These are phyloP conservation scores for Zaprionus inermis DNA, from an alignment of 1,140 invertebrate species.

Conservation along the genomic window DNA sequence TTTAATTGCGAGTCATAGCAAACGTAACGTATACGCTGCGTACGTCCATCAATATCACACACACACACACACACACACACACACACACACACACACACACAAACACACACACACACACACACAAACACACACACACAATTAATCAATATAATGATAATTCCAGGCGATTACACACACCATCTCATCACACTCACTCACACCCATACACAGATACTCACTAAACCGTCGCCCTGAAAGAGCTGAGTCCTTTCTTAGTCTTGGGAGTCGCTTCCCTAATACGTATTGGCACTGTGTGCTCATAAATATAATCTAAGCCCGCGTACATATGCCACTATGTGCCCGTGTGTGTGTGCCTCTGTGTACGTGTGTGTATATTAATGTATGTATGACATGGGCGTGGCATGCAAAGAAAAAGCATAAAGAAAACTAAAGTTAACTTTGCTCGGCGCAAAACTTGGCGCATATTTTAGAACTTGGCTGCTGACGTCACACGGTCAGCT, in stretches of 20 bases:
- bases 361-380: slow-evolving; percentile 4
- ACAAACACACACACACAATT: slow-evolving; percentile 51
- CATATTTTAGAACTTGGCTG: slow-evolving; percentile 69
- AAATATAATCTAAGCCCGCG: slow-evolving; percentile 36
- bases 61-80: slow-evolving; percentile 11
- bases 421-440: slow-evolving; percentile 52
- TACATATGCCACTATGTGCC: slow-evolving; percentile 1
- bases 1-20: slow-evolving; percentile 21
- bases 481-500: slow-evolving; percentile 66
- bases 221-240: slow-evolving; percentile 2
- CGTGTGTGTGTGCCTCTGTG: background rate
- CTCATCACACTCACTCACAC: slow-evolving; percentile 2
- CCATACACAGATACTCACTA: background rate
- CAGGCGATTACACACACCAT: slow-evolving; percentile 46
- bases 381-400: slow-evolving; percentile 60
- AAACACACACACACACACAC: background rate
- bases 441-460: slow-evolving; percentile 54
- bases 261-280: background rate
- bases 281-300: slow-evolving; percentile 41
- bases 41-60: background rate
- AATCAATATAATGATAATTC: slow-evolving; percentile 64
- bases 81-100: slow-evolving; percentile 48
- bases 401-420: slow-evolving; percentile 44
- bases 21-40: slow-evolving; percentile 25
- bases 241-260: slow-evolving; percentile 2